These are phyloP conservation scores for Macaria notata DNA, from an alignment of 2,888 invertebrate genomes.

Conservation along the genomic window DNA sequence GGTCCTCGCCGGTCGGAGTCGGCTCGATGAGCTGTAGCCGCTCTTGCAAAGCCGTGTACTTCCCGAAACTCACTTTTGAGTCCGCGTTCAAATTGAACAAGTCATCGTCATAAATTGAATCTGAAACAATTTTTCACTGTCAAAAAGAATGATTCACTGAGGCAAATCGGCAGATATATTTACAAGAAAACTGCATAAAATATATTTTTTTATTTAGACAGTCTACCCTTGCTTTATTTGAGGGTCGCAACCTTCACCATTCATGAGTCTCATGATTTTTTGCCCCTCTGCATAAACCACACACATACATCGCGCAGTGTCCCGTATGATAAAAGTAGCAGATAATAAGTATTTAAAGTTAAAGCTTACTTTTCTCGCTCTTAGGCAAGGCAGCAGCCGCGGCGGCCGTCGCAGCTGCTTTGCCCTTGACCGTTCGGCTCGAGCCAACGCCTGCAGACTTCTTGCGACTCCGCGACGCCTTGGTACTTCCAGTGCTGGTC, in stretches of 20 bases:
- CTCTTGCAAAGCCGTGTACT: conserved; percentile 62
- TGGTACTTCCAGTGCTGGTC: conserved; percentile 64
- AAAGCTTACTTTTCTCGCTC: conserved; percentile 46
- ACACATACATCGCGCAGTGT: too few species aligned
- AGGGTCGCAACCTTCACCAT: too few species aligned
- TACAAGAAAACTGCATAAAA: too few species aligned
- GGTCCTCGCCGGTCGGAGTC: conserved; percentile 72
- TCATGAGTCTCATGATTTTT: too few species aligned
- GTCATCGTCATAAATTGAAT: conserved; percentile 51
- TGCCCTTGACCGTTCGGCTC: conserved; percentile 56
- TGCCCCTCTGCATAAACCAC: too few species aligned
- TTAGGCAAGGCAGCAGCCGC: conserved; percentile 32
- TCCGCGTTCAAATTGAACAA: conserved; percentile 61
- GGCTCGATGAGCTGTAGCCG: conserved; percentile 69
- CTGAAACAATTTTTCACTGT: conserved; percentile 39
- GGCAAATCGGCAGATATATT: too few species aligned
- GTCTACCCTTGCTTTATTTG: background rate
- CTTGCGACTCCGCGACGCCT: conserved; percentile 61
- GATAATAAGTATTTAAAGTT: background rate
- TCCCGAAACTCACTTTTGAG: conserved; percentile 65
- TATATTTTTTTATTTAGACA: too few species aligned
- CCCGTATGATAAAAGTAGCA: background rate
- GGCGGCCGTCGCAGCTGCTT: background rate
- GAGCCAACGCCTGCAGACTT: conserved; percentile 57
- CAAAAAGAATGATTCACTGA: too few species aligned